These are phyloP conservation scores for Acropora yongei DNA, from an alignment of 64 coral and sea anemone species.

Conservation along the genomic window DNA sequence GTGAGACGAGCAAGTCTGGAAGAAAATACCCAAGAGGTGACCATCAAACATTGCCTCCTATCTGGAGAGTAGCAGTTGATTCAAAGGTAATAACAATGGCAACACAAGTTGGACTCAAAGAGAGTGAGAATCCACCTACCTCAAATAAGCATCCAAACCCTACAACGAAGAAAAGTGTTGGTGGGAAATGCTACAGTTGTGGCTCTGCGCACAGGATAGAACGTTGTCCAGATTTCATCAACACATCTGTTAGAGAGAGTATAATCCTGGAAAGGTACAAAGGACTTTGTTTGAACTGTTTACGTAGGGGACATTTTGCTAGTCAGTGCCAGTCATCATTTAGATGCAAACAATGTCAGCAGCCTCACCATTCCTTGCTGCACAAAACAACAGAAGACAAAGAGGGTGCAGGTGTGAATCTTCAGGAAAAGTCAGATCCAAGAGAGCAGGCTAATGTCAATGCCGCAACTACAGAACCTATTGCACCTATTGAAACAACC, in stretches of 20 bases:
- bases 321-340: conserved; percentile 25
- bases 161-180: background rate
- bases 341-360: conserved; percentile 21
- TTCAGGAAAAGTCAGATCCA: background rate
- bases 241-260: conserved; percentile 16
- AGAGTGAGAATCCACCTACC: background rate
- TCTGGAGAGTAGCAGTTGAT: too few species aligned
- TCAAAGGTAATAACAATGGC: conserved; percentile 51
- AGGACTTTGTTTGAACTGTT: conserved; percentile 50
- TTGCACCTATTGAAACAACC: background rate
- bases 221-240: conserved; percentile 41
- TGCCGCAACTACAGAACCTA: background rate
- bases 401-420: background rate
- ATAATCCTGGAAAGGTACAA: conserved; percentile 26
- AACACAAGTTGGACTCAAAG: conserved; percentile 26
- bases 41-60: background rate
- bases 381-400: conserved; percentile 21
- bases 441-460: background rate
- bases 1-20: too few species aligned
- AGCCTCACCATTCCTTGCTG: conserved; percentile 31
- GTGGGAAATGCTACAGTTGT: conserved; percentile 36
- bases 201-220: conserved; percentile 46
- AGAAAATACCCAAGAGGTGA: background rate
- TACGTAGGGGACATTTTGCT: conserved; percentile 55
- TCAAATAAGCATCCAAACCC: background rate